Percentiles rank a stretch among this genome's conserved stretches.
Conservation (phyloP, 2,888 invertebrate species). For the Diachrysia chrysitis region DNA sequence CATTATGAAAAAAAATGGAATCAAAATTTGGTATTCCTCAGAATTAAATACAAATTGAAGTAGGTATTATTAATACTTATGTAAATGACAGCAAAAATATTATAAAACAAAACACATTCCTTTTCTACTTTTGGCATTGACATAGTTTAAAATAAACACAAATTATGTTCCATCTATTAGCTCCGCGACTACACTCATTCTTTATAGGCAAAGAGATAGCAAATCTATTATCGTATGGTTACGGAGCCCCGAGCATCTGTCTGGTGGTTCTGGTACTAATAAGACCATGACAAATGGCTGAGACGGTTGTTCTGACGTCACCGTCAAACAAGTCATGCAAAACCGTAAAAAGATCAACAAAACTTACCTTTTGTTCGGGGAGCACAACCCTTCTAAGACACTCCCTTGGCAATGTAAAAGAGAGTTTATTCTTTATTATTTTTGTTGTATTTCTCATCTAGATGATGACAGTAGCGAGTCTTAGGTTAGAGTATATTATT, state of each 20-base stretch:
- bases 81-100: no score
- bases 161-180: no score
- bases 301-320: not conserved
- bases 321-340: conserved; percentile 9
- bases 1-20: no score
- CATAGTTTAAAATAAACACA: no score
- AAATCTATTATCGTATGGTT: not conserved
- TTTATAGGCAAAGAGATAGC: conserved; percentile 1
- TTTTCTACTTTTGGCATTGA: no score
- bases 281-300: conserved; percentile 17
- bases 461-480: not conserved
- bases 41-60: no score
- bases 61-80: no score
- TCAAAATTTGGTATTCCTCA: no score
- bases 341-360: conserved; percentile 27
- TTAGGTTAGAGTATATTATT: no score
- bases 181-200: not conserved
- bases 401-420: conserved; percentile 6
- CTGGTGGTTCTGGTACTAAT: conserved; percentile 9
- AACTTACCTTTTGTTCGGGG: conserved; percentile 19
- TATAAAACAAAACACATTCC: no score
- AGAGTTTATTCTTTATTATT: conserved; percentile 45
- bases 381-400: conserved; percentile 12
- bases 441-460: conserved; percentile 28
- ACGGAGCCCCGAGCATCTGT: not conserved